These are phyloP conservation scores for Monochamus alternatus DNA, from an alignment of 2,888 invertebrate species.

Conservation along the genomic window DNA sequence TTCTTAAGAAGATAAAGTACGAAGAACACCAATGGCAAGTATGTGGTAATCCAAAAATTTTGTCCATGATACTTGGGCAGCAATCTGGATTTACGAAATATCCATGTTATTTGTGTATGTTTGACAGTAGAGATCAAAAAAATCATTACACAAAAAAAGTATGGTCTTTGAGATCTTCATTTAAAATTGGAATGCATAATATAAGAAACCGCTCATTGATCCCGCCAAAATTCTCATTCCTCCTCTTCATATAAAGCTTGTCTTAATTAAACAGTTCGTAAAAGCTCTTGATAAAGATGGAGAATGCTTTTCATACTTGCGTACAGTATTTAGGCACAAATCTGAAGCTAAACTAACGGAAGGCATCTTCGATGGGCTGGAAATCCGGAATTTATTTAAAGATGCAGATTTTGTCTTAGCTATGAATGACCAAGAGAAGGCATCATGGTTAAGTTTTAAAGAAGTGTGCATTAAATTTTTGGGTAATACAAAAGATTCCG, in stretches of 20 bases:
- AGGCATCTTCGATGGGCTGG: neutral
- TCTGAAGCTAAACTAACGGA: neutral
- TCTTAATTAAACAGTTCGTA: neutral
- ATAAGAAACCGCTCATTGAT: no score
- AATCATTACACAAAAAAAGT: neutral
- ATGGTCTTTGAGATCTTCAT: neutral
- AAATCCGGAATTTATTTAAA: neutral
- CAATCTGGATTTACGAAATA: neutral
- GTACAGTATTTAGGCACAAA: neutral
- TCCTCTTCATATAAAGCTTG: neutral
- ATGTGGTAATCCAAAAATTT: no score
- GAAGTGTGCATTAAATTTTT: neutral
- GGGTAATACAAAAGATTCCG: neutral
- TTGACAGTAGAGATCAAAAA: neutral
- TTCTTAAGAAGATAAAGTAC: neutral
- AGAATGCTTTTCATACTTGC: no score
- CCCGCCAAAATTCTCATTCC: neutral
- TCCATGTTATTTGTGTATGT: neutral
- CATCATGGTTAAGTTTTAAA: neutral
- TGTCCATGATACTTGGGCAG: no score
- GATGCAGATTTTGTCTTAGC: neutral
- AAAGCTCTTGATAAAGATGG: no score
- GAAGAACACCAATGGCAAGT: neutral
- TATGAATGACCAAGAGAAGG: neutral
- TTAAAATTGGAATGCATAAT: no score